Evolutionary conservation across 2,888 invertebrate species (phyloP).

Genomic region (Elegia similella): DNA sequence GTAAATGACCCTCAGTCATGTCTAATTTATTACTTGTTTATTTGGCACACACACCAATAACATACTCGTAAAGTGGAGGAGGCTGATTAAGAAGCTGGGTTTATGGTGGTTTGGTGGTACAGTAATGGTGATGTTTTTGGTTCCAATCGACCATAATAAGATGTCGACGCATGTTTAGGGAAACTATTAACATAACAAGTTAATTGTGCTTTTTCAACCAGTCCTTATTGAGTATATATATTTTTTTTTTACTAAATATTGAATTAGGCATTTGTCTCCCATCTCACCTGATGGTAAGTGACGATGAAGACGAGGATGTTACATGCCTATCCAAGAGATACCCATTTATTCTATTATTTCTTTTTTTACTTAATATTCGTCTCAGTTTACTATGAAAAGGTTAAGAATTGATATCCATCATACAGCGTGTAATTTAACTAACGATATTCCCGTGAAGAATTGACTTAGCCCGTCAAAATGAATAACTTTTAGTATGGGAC

Average conservation of each 20-base stretch:
- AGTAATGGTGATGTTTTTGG: conserved; percentile 1
- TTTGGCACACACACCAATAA: conserved; percentile 40
- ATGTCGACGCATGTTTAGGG: neutral
- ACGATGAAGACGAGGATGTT: no score
- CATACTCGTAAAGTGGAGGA: conserved; percentile 44
- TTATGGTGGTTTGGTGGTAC: conserved; percentile 15
- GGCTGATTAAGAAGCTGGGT: conserved; percentile 24
- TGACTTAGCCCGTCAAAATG: neutral
- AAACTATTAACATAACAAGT: neutral
- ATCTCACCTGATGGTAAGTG: no score
- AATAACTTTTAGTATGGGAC: neutral
- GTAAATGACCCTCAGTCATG: neutral
- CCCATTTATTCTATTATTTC: no score
- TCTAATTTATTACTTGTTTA: conserved; percentile 67
- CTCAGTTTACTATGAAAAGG: no score
- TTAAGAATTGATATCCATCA: neutral
- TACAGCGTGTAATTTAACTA: no score
- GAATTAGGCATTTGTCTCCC: no score
- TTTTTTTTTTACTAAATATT: no score
- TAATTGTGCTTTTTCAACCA: neutral
- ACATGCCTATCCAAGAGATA: no score
- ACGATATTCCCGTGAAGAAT: no score
- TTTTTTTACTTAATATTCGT: no score
- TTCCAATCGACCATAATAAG: neutral
- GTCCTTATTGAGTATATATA: no score